A percentile compares a stretch with the other conserved stretches of the same genome.
Conservation (phyloP, 2,113 vertebrate species). For the Oxyura jamaicensis region DNA sequence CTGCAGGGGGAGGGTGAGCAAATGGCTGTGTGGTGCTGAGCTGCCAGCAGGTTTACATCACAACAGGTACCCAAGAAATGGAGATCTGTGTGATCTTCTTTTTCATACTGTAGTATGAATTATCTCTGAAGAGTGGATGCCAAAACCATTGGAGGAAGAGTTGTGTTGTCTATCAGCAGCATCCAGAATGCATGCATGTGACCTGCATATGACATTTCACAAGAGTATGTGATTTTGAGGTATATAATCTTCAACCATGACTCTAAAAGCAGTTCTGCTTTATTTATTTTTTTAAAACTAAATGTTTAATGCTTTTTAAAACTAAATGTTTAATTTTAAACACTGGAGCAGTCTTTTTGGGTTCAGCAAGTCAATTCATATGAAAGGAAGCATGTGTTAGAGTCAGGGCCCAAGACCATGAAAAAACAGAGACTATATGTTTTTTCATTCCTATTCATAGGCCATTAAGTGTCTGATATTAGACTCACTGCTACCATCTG, state of each 20-base stretch:
- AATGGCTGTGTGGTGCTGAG: too few relatives aligned
- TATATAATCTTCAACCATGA: background rate
- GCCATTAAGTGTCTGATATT: background rate
- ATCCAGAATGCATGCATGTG: background rate
- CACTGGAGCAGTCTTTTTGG: background rate
- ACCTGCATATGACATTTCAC: background rate
- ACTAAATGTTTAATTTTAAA: background rate
- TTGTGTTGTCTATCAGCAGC: background rate
- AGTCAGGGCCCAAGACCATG: background rate
- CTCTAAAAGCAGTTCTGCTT: background rate
- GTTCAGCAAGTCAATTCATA: background rate
- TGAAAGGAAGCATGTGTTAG: background rate
- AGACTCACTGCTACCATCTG: background rate
- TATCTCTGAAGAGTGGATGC: background rate
- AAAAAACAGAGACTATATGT: rapidly evolving
- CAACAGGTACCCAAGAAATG: background rate
- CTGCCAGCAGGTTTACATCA: too few relatives aligned
- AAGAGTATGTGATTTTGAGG: background rate
- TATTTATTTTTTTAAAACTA: too few relatives aligned
- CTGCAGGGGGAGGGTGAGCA: too few relatives aligned
- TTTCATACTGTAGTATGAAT: background rate
- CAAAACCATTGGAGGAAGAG: background rate
- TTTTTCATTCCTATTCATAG: too few relatives aligned
- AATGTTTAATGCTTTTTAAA: too few relatives aligned
- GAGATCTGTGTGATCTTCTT: background rate